These are phyloP conservation scores for Chlorospingus semifuscus DNA, from an alignment of 2,797 vertebrate species.

Conservation along the genomic window DNA sequence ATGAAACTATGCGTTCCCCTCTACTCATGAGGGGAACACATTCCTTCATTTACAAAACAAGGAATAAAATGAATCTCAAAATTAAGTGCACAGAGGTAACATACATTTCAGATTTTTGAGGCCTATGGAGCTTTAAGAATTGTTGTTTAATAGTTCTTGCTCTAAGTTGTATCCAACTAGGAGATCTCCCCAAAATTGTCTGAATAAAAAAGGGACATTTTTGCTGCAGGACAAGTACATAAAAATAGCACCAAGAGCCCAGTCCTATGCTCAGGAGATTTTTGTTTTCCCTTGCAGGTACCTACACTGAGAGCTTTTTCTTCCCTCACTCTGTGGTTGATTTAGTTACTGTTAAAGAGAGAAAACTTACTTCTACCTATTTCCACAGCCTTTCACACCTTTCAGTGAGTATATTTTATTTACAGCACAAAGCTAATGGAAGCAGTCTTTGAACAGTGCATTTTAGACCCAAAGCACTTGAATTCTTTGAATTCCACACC, in stretches of 20 bases:
- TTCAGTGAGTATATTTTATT: background rate
- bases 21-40: background rate
- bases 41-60: background rate
- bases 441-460: background rate
- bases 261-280: background rate
- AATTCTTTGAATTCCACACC: background rate
- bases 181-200: background rate
- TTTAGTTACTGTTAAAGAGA: background rate
- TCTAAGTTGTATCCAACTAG: background rate
- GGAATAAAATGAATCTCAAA: background rate
- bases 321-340: background rate
- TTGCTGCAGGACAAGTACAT: background rate
- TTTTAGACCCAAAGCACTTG: background rate
- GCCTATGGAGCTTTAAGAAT: background rate
- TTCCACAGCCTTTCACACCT: background rate
- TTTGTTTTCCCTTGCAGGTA: background rate
- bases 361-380: background rate
- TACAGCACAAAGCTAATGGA: background rate
- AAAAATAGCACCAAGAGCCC: background rate
- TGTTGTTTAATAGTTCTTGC: background rate
- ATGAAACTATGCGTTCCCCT: background rate
- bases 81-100: background rate
- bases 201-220: background rate
- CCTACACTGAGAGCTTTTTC: background rate
- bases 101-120: background rate